A percentile compares a stretch with the other conserved stretches of the same genome.
These are phyloP conservation scores for Diplodus sargus DNA, from an alignment of 2,797 vertebrate genomes.

Conservation along the genomic window DNA sequence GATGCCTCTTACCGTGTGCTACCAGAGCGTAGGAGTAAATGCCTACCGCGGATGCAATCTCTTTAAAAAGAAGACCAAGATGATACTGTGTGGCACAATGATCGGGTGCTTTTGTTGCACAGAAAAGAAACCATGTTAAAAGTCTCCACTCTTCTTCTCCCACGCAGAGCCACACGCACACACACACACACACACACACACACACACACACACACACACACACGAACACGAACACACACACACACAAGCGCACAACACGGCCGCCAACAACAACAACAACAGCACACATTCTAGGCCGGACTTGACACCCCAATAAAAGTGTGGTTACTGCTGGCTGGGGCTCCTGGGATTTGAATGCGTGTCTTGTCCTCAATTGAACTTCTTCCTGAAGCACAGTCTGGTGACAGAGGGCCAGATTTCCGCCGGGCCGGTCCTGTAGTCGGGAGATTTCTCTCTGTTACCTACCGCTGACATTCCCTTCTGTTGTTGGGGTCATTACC, in stretches of 20 bases:
- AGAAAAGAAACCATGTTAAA: conserved; percentile 61
- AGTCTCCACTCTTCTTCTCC: conserved; percentile 58
- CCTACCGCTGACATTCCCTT: conserved; percentile 76
- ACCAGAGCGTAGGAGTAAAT: conserved; percentile 45
- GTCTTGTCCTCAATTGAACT: conserved; percentile 85
- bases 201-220: conserved; percentile 42
- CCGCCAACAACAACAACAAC: conserved; percentile 58
- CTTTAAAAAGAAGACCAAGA: conserved; percentile 44
- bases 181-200: conserved; percentile 33
- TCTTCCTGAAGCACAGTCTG: conserved; percentile 76
- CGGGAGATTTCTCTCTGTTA: conserved; percentile 68
- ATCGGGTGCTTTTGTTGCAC: conserved; percentile 63
- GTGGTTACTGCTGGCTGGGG: conserved; percentile 79
- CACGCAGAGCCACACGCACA: conserved; percentile 39
- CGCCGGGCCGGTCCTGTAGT: conserved; percentile 63
- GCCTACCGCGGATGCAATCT: conserved; percentile 49
- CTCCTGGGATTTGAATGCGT: conserved; percentile 77
- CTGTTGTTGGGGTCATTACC: conserved; percentile 74
- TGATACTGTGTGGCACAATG: conserved; percentile 52
- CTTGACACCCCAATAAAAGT: conserved; percentile 84
- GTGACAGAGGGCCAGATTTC: conserved; percentile 79
- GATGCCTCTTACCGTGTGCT: conserved; percentile 36
- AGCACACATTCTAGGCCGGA: conserved; percentile 71
- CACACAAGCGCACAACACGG: conserved; percentile 27
- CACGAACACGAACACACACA: conserved; percentile 46